Evolutionary conservation across 2,797 vertebrate species (phyloP).

Genomic region (Silurus aristotelis): DNA sequence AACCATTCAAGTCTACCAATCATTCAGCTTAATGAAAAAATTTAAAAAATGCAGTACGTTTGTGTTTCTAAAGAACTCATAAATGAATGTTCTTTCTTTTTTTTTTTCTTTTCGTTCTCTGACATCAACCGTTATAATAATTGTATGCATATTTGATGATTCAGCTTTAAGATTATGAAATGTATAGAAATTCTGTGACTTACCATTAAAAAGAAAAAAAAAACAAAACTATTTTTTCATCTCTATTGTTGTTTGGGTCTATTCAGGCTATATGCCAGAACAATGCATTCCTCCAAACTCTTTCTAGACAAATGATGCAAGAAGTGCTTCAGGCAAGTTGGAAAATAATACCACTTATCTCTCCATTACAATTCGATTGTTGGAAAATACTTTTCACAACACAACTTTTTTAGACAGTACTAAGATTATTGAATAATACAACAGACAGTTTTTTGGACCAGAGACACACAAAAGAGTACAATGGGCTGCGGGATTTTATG

Average conservation of each 20-base stretch:
- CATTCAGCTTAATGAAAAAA: neutral
- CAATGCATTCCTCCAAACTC: constrained; percentile 18
- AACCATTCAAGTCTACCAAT: neutral
- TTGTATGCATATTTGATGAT: neutral
- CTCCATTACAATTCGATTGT: constrained; percentile 35
- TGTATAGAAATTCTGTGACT: constrained; percentile 26
- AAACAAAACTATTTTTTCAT: neutral
- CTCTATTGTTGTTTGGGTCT: constrained; percentile 21
- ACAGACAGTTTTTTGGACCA: neutral
- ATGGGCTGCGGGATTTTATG: neutral
- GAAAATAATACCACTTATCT: constrained; percentile 35
- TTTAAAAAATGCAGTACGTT: neutral
- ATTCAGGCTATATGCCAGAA: constrained; percentile 33
- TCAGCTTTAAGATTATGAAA: constrained; percentile 29
- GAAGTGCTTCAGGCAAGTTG: constrained; percentile 8
- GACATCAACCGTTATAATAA: neutral
- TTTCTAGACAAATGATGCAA: constrained; percentile 18
- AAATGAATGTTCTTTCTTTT: constrained; percentile 1
- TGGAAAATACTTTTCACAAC: constrained; percentile 1
- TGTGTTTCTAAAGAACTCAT: neutral
- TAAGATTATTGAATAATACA: constrained; percentile 39
- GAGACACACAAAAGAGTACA: neutral
- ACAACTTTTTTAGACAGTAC: constrained; percentile 2
- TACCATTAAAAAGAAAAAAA: neutral
- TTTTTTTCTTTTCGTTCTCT: neutral